Evolutionary conservation across 1,140 invertebrate genomes (phyloP).

Genomic region (Semibalanus balanoides): DNA sequence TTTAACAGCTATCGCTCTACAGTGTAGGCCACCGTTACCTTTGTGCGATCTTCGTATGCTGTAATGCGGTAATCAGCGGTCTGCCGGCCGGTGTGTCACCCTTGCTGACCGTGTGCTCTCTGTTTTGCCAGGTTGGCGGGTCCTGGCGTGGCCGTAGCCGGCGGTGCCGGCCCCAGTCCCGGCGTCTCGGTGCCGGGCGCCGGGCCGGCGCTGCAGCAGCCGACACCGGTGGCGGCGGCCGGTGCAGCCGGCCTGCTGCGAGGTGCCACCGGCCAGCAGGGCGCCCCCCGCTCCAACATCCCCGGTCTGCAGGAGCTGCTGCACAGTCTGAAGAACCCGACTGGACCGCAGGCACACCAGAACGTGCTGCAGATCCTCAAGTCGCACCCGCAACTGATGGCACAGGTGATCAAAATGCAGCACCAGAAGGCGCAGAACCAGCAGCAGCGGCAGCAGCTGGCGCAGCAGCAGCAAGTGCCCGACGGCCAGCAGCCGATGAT

Average conservation of each 20-base stretch:
- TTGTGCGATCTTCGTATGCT: too few relatives aligned
- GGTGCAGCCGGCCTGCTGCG: constrained; percentile 17
- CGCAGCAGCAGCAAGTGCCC: constrained; percentile 23
- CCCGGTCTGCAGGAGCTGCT: constrained; percentile 63
- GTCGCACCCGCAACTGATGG: constrained; percentile 89
- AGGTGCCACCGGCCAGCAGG: constrained; percentile 8
- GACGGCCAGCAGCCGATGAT: too few relatives aligned
- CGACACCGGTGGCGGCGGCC: constrained; percentile 16
- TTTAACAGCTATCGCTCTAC: too few relatives aligned
- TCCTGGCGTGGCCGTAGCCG: too few relatives aligned
- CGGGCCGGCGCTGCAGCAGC: constrained; percentile 19
- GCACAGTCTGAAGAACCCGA: constrained; percentile 71
- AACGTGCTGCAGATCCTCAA: constrained; percentile 82
- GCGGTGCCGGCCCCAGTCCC: too few relatives aligned
- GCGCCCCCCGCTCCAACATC: background rate
- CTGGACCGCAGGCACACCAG: constrained; percentile 80
- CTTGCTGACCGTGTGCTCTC: too few relatives aligned
- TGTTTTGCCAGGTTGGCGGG: background rate
- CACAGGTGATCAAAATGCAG: constrained; percentile 86
- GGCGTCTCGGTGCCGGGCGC: background rate
- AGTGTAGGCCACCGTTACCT: too few relatives aligned
- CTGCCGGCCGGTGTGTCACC: too few relatives aligned
- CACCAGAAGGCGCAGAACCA: constrained; percentile 38
- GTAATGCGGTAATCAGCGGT: too few relatives aligned
- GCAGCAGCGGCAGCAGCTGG: constrained; percentile 24